phyloP scores from a whole-genome alignment of 2,888 invertebrate species.

The Xanthia togata region DNA sequence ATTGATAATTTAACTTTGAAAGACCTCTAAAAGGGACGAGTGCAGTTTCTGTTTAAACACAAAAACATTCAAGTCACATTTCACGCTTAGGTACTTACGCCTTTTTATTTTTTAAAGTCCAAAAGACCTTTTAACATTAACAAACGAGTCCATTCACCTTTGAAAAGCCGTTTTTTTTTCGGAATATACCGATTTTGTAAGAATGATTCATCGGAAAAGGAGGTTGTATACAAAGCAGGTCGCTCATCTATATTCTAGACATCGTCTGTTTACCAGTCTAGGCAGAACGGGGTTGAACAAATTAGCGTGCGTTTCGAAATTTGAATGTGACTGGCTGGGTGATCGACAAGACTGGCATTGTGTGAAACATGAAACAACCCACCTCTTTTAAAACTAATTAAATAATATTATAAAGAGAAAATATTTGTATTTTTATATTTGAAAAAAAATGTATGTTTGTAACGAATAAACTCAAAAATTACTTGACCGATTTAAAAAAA shows the following conservation, averaged over 20 bases:
- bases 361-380: neutral
- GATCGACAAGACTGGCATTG: conserved; percentile 49
- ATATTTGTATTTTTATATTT: too few species aligned
- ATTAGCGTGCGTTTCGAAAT: conserved; percentile 74
- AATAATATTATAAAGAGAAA: too few species aligned
- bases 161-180: conserved; percentile 49
- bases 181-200: conserved; percentile 44
- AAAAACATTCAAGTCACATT: conserved; percentile 42
- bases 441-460: too few species aligned
- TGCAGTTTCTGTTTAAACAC: neutral
- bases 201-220: conserved; percentile 61
- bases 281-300: conserved; percentile 73
- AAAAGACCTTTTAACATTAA: conserved; percentile 42
- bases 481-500: too few species aligned
- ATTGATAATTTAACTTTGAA: conserved; percentile 11
- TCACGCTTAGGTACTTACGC: conserved; percentile 2
- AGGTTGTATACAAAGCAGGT: conserved; percentile 59
- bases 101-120: conserved; percentile 42
- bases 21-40: conserved; percentile 4
- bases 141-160: conserved; percentile 51
- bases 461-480: too few species aligned
- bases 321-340: conserved; percentile 47
- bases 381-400: neutral
- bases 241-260: conserved; percentile 66
- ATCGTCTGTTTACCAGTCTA: conserved; percentile 64